Evolutionary conservation across 2,888 invertebrate species (phyloP), one percentile per base, ranked within the genome.

Genomic region (Bhutanitis thaidina): DNA sequence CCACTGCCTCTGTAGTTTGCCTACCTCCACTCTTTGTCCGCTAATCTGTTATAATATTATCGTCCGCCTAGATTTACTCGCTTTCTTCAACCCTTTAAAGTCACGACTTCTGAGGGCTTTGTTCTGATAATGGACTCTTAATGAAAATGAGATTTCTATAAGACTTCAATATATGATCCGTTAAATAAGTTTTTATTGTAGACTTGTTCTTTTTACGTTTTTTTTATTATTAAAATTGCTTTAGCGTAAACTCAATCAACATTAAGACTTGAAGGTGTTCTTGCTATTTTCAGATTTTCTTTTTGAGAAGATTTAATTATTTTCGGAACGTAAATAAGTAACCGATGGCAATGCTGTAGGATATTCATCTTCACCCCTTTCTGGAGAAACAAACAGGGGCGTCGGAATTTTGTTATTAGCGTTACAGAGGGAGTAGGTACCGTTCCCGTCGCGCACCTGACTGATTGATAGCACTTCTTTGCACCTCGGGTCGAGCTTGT

Each of bases 381-480:
- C 78, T 74, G 68, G 69, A 79, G 81, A 74, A 82, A 81, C 82
- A 85, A 87, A 88, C 85, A 82, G 80, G 79, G 80, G 79, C 77
- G 80, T 78, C 70, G 89, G 89, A 89, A 88, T 89, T 87, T 89
- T 81, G 88, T 88, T 89, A 89, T 88, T 89, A 86, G 83, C 82
- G 82, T 83, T 83, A 80, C 83, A 77, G 85, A 78, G 80, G 79
- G 76, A 77, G 77, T 77, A 75, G 77, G 74, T 77, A 68, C 77
- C 73, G 73, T 69, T 76, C 68, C 79, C 82, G 85, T 83, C 82
- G 83, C 86, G 77, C 83, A 87, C 52, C 52, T 52, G 85, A 85
- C 88, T 87, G 89, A 89, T 88, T 88, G 88, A 89, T 89, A 87
- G 88, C 84, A 80, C 85, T 89, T 88, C 89, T 89, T 89, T 89